Evolutionary conservation across 2,888 invertebrate species (phyloP).

Genomic region (Lamproptera curius): DNA sequence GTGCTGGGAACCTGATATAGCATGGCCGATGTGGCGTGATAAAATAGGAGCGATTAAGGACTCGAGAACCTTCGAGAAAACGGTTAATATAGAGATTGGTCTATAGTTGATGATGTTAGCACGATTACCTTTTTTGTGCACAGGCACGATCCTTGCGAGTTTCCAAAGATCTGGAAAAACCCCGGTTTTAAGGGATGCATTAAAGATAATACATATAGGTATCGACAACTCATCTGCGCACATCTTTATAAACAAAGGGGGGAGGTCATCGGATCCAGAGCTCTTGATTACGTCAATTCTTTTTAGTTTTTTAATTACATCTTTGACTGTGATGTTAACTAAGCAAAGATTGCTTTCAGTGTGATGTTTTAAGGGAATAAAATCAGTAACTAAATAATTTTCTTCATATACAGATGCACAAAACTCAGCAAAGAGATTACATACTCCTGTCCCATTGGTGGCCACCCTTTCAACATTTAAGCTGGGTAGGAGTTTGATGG

Average conservation of each 20-base stretch:
- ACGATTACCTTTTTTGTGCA: too few relatives aligned
- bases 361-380: neutral
- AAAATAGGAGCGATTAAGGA: too few relatives aligned
- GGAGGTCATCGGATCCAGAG: neutral
- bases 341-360: neutral
- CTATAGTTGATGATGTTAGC: too few relatives aligned
- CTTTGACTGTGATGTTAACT: neutral
- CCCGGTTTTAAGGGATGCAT: too few relatives aligned
- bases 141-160: too few relatives aligned
- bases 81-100: too few relatives aligned
- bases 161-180: too few relatives aligned
- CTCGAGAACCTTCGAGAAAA: too few relatives aligned
- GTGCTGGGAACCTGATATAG: too few relatives aligned
- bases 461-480: neutral
- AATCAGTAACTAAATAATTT: neutral
- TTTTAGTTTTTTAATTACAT: neutral
- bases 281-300: neutral
- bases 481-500: neutral
- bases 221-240: neutral
- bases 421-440: neutral
- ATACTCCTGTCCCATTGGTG: neutral
- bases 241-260: neutral
- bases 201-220: too few relatives aligned
- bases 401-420: too few relatives aligned
- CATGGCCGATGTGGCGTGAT: too few relatives aligned